A percentile compares a stretch with the other conserved stretches of the same genome.
phyloP scores from a whole-genome alignment of 2,113 vertebrate genomes.

The Tetrao urogallus region DNA sequence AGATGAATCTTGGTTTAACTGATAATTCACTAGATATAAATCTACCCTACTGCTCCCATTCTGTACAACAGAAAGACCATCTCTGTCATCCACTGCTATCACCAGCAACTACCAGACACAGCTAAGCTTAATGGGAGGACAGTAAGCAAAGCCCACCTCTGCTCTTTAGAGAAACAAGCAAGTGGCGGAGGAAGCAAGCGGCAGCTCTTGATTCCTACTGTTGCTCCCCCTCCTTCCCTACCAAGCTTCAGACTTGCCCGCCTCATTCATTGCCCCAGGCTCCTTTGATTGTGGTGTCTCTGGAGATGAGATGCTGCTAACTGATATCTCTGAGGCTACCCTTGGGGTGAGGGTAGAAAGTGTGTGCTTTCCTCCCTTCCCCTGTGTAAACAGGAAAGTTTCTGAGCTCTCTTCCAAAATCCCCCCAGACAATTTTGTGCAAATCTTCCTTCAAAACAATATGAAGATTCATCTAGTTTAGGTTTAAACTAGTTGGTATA shows the following conservation, averaged over 20 bases:
- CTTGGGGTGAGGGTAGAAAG: rapidly evolving
- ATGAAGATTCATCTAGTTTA: not conserved
- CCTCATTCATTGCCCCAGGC: not conserved
- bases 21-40: not conserved
- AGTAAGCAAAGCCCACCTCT: not conserved
- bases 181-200: not conserved
- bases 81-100: no score
- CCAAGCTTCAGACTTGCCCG: not conserved
- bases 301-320: not conserved
- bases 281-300: not conserved
- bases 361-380: not conserved
- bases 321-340: not conserved
- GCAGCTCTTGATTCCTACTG: not conserved
- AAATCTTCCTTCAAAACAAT: not conserved
- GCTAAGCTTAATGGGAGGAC: not conserved
- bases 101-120: not conserved
- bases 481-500: not conserved
- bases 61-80: not conserved
- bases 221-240: not conserved
- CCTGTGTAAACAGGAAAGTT: not conserved
- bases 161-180: not conserved
- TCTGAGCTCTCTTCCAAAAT: not conserved
- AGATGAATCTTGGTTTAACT: not conserved
- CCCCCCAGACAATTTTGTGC: not conserved
- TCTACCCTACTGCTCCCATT: not conserved